phyloP scores from a whole-genome alignment of 1,140 invertebrate species.

The Hypothenemus hampei region DNA sequence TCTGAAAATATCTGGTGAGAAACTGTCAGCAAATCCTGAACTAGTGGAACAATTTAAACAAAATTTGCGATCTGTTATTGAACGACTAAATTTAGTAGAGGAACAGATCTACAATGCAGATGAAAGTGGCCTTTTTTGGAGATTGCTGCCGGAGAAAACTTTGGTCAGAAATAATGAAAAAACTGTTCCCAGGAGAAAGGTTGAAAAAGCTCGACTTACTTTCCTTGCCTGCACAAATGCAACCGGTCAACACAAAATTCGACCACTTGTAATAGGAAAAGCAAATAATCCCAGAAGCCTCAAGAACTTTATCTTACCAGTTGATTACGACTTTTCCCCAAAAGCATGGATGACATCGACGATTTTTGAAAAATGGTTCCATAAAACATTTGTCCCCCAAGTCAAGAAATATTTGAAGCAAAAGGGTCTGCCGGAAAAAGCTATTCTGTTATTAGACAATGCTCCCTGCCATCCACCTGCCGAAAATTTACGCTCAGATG shows the following conservation, averaged over 20 bases:
- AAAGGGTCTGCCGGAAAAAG: constrained; percentile 39
- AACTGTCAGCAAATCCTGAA: not conserved
- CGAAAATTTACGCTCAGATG: constrained; percentile 39
- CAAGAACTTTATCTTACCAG: not conserved
- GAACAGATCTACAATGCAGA: constrained; percentile 3
- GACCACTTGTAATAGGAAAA: not conserved
- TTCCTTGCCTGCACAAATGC: constrained; percentile 34
- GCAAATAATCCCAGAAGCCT: not conserved
- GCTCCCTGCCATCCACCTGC: constrained; percentile 32
- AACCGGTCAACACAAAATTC: constrained; percentile 18
- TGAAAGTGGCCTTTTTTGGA: not conserved
- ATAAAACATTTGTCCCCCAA: constrained; percentile 31
- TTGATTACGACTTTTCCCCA: not conserved
- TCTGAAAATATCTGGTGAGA: constrained; percentile 2
- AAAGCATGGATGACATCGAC: not conserved
- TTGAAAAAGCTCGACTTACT: constrained; percentile 11
- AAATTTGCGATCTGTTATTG: constrained; percentile 9
- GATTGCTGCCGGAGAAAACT: not conserved
- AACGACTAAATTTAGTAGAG: constrained; percentile 4
- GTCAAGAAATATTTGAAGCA: constrained; percentile 37
- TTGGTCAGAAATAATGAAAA: not conserved
- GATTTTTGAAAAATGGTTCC: constrained; percentile 5
- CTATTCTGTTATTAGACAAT: constrained; percentile 43
- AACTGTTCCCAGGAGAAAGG: not conserved
- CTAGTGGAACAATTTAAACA: not conserved